Conservation (phyloP, 2,113 vertebrate species). For the Tricholaema leucomelas region DNA sequence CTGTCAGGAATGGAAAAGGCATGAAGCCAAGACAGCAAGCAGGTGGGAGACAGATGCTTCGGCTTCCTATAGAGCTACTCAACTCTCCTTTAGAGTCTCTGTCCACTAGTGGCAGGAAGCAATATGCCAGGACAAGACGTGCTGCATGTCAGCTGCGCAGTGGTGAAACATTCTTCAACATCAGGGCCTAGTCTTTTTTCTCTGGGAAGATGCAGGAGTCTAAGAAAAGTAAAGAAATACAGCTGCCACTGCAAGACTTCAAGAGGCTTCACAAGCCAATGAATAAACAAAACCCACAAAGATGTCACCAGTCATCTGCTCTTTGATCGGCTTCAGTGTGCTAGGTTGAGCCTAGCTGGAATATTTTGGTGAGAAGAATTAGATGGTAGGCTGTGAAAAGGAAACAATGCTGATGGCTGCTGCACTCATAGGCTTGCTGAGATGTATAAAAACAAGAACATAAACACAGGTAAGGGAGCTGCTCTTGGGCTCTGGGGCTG, state of each 20-base stretch:
- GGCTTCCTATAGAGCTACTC: neutral
- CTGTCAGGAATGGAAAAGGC: neutral
- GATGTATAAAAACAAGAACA: too few species aligned
- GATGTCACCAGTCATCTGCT: neutral
- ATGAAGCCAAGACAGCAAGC: neutral
- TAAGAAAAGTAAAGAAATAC: rapidly evolving
- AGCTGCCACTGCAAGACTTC: neutral
- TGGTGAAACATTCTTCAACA: neutral
- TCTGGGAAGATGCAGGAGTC: neutral
- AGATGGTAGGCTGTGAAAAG: too few species aligned
- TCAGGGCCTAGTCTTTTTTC: neutral
- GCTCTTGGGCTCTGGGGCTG: too few species aligned
- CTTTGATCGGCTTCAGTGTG: neutral
- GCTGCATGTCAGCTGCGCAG: neutral
- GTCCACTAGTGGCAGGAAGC: neutral
- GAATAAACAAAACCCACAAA: neutral
- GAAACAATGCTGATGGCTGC: too few species aligned
- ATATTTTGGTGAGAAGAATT: too few species aligned
- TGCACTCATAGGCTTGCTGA: too few species aligned
- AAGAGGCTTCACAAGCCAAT: neutral
- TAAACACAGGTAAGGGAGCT: too few species aligned
- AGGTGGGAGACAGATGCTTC: neutral
- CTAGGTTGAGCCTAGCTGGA: too few species aligned
- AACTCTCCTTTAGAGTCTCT: neutral
- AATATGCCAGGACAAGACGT: neutral